Conservation (phyloP, 2,113 vertebrate genomes). For the western clawed frog (Xenopus tropicalis) region UCB_Xtro_10.0 CM004451.2:10246001-10246500, state of each 20-base stretch:
- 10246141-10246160: too few species aligned
- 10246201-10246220: not conserved
- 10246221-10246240: conserved; percentile 24
- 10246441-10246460: too few species aligned
- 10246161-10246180: not conserved
- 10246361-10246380: conserved; percentile 54
- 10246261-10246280: conserved; percentile 34
- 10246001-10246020: not conserved
- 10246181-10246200: not conserved
- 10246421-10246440: too few species aligned
- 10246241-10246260: conserved; percentile 44
- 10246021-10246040: not conserved
- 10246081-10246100: not conserved
- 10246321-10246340: conserved; percentile 51
- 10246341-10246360: conserved; percentile 56
- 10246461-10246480: too few species aligned
- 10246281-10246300: conserved; percentile 12
- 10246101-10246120: not conserved
- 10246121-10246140: not conserved
- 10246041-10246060: not conserved
- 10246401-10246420: too few species aligned
- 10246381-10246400: conserved; percentile 25
- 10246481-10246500: too few species aligned
- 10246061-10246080: not conserved
- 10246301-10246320: not conserved